These are phyloP conservation scores for Phaenicophaeus curvirostris DNA, from an alignment of 2,797 vertebrate species.

Conservation along the genomic window DNA sequence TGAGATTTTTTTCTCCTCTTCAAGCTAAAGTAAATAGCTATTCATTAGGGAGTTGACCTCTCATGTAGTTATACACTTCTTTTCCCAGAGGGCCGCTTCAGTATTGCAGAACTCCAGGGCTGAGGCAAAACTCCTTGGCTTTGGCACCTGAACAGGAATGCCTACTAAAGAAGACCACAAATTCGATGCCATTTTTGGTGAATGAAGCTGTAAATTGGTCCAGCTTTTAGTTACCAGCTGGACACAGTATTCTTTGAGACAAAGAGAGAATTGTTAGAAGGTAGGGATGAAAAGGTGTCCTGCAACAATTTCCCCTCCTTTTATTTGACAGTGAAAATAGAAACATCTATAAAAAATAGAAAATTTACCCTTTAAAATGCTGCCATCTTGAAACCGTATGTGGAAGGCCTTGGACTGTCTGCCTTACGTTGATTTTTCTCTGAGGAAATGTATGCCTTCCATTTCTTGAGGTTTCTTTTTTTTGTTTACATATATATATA, in stretches of 20 bases:
- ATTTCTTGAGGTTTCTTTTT: not conserved
- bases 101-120: conserved; percentile 7
- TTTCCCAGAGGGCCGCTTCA: not conserved
- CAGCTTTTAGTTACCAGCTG: not conserved
- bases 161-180: not conserved
- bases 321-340: not conserved
- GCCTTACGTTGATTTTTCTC: not conserved
- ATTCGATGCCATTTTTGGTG: conserved; percentile 10
- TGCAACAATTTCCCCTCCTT: not conserved
- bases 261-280: not conserved
- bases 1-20: conserved; percentile 12
- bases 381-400: not conserved
- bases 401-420: not conserved
- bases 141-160: not conserved
- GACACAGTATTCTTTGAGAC: not conserved
- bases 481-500: not conserved
- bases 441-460: not conserved
- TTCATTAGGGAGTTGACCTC: not conserved
- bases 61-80: not conserved
- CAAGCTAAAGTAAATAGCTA: conserved; percentile 40
- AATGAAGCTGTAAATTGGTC: not conserved
- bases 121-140: conserved; percentile 6
- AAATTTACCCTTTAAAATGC: not conserved
- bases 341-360: not conserved
- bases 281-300: not conserved